Evolutionary conservation across 2,888 invertebrate species (phyloP).

Genomic region (Spodoptera littoralis): DNA sequence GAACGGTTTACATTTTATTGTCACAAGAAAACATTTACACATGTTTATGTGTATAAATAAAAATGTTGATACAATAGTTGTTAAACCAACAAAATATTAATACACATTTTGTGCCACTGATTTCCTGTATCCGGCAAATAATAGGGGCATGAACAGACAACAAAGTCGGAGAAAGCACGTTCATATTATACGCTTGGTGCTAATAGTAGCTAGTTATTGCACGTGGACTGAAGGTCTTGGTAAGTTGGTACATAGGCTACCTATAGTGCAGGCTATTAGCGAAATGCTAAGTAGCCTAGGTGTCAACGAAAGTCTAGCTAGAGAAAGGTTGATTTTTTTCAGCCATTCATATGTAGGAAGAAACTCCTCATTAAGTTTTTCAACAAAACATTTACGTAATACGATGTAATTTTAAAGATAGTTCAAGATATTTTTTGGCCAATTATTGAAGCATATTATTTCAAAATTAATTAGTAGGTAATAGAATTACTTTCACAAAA

Average conservation of each 20-base stretch:
- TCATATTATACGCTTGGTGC: conserved; percentile 24
- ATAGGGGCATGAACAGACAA: conserved; percentile 34
- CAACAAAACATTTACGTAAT: no score
- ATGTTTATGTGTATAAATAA: no score
- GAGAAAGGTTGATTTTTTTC: conserved; percentile 24
- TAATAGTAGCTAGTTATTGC: conserved; percentile 40
- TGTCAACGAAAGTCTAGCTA: conserved; percentile 5
- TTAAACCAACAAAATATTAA: no score
- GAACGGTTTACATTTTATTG: no score
- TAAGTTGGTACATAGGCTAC: background rate
- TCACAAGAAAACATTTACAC: no score
- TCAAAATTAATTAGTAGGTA: background rate
- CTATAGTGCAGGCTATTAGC: conserved; percentile 32
- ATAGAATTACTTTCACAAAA: background rate
- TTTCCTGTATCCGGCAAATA: conserved; percentile 29
- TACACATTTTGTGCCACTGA: background rate
- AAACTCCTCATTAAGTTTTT: no score
- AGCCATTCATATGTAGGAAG: no score
- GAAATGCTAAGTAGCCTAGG: conserved; percentile 30
- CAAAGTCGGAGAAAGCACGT: conserved; percentile 49
- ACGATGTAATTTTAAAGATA: no score
- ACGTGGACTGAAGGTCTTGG: conserved; percentile 15
- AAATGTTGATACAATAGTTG: no score
- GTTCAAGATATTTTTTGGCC: no score
- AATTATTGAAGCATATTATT: no score